phyloP scores from a whole-genome alignment of 2,888 invertebrate genomes.

The Amphipoea lucens region DNA sequence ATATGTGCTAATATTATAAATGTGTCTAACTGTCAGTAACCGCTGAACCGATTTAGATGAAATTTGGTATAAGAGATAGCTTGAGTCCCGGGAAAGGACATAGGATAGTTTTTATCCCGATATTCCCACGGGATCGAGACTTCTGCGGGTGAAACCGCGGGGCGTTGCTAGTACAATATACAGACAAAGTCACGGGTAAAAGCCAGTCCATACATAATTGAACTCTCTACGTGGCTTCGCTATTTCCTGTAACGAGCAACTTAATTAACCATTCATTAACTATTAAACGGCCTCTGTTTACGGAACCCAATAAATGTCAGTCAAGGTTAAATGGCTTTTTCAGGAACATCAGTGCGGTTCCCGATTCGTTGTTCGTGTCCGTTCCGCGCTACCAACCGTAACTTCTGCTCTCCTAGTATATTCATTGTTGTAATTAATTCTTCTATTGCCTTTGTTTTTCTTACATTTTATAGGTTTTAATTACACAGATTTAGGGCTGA shows the following conservation, averaged over 20 bases:
- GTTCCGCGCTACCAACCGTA: slow-evolving; percentile 32
- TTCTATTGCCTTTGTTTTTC: slow-evolving; percentile 1
- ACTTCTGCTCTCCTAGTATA: slow-evolving; percentile 30
- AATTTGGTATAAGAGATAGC: too few relatives aligned
- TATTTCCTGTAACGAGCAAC: neutral
- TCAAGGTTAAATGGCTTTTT: slow-evolving; percentile 40
- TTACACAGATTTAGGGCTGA: neutral
- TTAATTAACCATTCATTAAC: slow-evolving; percentile 24
- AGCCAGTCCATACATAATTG: neutral
- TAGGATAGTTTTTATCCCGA: too few relatives aligned
- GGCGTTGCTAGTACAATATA: too few relatives aligned
- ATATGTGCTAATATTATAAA: too few relatives aligned
- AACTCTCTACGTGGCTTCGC: neutral
- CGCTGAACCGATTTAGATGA: too few relatives aligned
- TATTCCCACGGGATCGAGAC: too few relatives aligned
- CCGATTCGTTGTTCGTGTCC: slow-evolving; percentile 29
- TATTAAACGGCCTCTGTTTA: slow-evolving; percentile 23
- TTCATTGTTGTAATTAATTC: slow-evolving; percentile 17
- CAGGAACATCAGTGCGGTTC: slow-evolving; percentile 38
- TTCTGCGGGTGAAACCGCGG: too few relatives aligned
- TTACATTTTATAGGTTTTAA: too few relatives aligned
- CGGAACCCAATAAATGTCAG: slow-evolving; percentile 39
- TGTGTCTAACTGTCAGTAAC: too few relatives aligned
- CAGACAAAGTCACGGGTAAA: fast-evolving
- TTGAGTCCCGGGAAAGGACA: too few relatives aligned